Base-by-base conservation (phyloP, 2,888 invertebrate species). In the Cataglyphis rosenhaueri region DNA sequence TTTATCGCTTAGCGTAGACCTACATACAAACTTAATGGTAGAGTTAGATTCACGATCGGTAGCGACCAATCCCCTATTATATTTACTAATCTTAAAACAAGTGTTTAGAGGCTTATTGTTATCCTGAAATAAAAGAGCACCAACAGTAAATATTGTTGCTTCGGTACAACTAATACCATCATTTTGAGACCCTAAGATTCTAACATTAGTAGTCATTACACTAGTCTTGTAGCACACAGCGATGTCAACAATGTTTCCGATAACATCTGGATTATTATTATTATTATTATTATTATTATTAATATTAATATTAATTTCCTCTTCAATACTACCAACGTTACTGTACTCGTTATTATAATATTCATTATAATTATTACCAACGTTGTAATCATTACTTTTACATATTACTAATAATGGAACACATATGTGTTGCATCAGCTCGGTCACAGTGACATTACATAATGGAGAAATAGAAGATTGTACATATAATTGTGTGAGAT, bases 71-170 rank as follows among this genome's bases (percentile, higher is more conserved):
- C 84, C 79, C 70, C 91, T 92, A 52, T 52, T 52, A 93, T 91
- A 92, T 88, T 92, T 89, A 91, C 84, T 90, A 88, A 83, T 89
- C 92, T 92, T 92, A 92, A 92, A 92, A 92, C 92, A 93, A 93
- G 88, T 89, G 87, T 93, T 92, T 91, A 92, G 91, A 91, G 92
- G 93, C 93, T 92, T 94, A 94, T 93, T 91, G 91, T 95, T 95
- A 95, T 95, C 94, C 95, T 94, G 95, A 95, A 94, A 94, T 94
- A 94, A 95, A 95, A 95, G 95, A 95, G 95, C 95, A 95, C 95
- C 95, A 95, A 94, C 95, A 94, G 94, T 95, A 93, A 92, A 94
- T 91, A 94, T 94, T 94, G 94, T 94, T 94, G 94, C 94, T 94
- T 94, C 94, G 94, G 93, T 93, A 94, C 92, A 91, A 92, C 93